These are phyloP conservation scores for Pyxicephalus adspersus DNA, from an alignment of 2,113 vertebrate species.

Conservation along the genomic window DNA sequence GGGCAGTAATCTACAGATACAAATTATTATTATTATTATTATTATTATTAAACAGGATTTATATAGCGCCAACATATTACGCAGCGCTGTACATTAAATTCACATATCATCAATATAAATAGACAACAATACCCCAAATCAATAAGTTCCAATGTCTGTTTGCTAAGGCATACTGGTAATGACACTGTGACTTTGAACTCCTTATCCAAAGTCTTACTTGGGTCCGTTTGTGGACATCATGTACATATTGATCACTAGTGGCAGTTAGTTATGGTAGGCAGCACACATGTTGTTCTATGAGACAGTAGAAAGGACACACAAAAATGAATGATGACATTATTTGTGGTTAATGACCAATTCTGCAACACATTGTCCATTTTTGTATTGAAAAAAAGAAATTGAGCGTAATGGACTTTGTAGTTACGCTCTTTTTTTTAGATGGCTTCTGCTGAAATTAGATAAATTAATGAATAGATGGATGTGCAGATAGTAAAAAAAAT, in stretches of 20 bases:
- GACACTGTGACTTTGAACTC: constrained; percentile 25
- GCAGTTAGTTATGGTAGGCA: constrained; percentile 20
- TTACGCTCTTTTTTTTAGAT: not conserved
- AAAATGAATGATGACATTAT: constrained; percentile 1
- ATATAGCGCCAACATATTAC: too few species aligned
- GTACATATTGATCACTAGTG: constrained; percentile 11
- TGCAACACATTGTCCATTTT: too few species aligned
- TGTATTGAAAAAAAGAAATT: too few species aligned
- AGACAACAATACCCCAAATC: constrained; percentile 13
- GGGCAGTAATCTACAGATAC: not conserved
- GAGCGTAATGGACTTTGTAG: too few species aligned
- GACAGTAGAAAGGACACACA: not conserved
- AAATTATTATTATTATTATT: too few species aligned
- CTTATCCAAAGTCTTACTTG: not conserved
- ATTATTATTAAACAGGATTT: too few species aligned
- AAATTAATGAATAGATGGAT: too few species aligned
- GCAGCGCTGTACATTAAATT: too few species aligned
- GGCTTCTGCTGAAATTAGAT: not conserved
- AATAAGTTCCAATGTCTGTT: constrained; percentile 22
- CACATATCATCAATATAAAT: not conserved
- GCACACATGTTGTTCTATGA: not conserved
- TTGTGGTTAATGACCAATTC: too few species aligned
- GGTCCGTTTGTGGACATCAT: constrained; percentile 4
- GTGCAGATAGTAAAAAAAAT: too few species aligned
- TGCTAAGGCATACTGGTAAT: not conserved